Evolutionary conservation across 2,888 invertebrate species (phyloP).

Genomic region (Ommatoiulus sabulosus): DNA sequence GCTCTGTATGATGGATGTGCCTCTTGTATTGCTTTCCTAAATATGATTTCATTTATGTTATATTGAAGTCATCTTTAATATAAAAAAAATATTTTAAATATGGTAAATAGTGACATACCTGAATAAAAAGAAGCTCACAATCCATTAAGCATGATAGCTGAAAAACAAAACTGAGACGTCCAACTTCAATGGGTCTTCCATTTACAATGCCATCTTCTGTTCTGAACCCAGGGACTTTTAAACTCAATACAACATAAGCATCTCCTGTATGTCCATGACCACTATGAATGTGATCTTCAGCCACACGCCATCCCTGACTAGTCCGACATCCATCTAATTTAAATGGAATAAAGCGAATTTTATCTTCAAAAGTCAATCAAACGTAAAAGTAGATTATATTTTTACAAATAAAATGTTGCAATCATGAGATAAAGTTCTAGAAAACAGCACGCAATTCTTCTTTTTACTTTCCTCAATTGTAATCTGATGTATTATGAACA

Average conservation of each 20-base stretch:
- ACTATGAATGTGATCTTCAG: slow-evolving; percentile 70
- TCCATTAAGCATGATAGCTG: slow-evolving; percentile 70
- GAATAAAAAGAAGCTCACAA: slow-evolving; percentile 72
- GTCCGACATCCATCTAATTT: slow-evolving; percentile 47
- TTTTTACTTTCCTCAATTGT: too few relatives aligned
- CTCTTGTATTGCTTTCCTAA: slow-evolving; percentile 67
- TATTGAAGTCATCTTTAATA: not conserved
- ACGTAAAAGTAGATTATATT: too few relatives aligned
- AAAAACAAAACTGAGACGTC: slow-evolving; percentile 70
- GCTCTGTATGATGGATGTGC: slow-evolving; percentile 67
- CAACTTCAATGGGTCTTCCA: slow-evolving; percentile 68
- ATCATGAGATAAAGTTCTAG: not conserved
- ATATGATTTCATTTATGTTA: slow-evolving; percentile 49
- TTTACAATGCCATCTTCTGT: slow-evolving; percentile 66
- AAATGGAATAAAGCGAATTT: not conserved
- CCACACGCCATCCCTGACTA: slow-evolving; percentile 69
- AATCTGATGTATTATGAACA: too few relatives aligned
- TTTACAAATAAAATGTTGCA: not conserved
- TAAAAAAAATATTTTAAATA: not conserved
- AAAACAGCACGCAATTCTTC: not conserved
- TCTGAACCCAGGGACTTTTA: slow-evolving; percentile 70
- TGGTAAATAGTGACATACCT: slow-evolving; percentile 66
- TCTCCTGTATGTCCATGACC: slow-evolving; percentile 70
- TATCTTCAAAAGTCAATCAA: too few relatives aligned
- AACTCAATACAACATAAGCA: slow-evolving; percentile 70